Evolutionary conservation across 2,888 invertebrate genomes (phyloP).

Genomic region (Hybos culiciformis): DNA sequence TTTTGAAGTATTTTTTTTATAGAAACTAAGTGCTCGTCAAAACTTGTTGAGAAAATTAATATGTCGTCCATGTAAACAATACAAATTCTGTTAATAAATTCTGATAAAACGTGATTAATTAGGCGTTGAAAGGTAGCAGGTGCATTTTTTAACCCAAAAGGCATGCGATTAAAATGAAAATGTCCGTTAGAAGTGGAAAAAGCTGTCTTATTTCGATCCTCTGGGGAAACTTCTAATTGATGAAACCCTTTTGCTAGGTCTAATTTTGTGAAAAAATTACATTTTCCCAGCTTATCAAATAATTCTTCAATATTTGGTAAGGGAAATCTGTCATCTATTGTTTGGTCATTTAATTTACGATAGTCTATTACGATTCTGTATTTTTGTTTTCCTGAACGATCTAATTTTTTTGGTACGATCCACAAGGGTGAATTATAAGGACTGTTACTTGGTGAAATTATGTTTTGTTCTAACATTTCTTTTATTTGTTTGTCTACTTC

Average conservation of each 20-base stretch:
- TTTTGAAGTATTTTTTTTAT: background rate
- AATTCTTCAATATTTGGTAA: slow-evolving; percentile 10
- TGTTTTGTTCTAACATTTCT: background rate
- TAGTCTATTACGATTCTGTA: too few species aligned
- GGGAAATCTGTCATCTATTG: slow-evolving; percentile 1
- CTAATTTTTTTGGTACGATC: too few species aligned
- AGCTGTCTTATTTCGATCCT: slow-evolving; percentile 1
- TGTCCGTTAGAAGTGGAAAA: background rate
- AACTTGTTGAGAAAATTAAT: background rate
- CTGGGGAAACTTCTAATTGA: slow-evolving; percentile 6
- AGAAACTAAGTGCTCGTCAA: background rate
- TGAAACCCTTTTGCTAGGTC: slow-evolving; percentile 14
- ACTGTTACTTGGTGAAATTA: too few species aligned
- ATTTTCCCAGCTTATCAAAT: slow-evolving; percentile 11
- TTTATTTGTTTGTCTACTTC: background rate
- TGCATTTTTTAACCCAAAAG: background rate
- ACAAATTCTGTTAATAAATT: background rate
- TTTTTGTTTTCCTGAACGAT: too few species aligned
- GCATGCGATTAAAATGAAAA: background rate
- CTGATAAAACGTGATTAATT: background rate
- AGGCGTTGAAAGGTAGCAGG: background rate
- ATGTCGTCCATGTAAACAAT: background rate
- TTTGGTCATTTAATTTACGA: slow-evolving; percentile 5
- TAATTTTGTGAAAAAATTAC: slow-evolving; percentile 11
- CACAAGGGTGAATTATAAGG: too few species aligned